Evolutionary conservation across 2,113 vertebrate species (phyloP).

Genomic region (Corydoras sp.): DNA sequence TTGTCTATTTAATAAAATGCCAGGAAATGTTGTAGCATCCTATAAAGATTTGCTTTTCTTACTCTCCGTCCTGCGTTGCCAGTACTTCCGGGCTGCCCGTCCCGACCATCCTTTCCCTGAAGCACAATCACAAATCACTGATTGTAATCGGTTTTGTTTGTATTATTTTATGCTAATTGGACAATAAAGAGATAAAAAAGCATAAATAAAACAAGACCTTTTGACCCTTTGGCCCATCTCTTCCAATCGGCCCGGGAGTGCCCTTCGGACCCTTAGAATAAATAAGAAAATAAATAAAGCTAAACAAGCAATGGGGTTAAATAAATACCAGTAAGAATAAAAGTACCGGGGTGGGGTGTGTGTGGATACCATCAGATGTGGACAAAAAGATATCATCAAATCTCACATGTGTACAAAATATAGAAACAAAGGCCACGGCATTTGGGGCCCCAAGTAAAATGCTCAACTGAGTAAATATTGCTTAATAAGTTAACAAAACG

Average conservation of each 20-base stretch:
- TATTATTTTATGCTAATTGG: not conserved
- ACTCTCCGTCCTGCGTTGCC: conserved; percentile 67
- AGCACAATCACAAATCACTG: conserved; percentile 11
- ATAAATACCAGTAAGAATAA: too few relatives aligned
- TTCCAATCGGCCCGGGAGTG: conserved; percentile 55
- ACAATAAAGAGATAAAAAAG: not conserved
- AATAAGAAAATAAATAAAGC: not conserved
- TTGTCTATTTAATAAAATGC: too few relatives aligned
- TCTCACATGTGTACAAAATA: too few relatives aligned
- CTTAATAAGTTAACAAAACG: too few relatives aligned
- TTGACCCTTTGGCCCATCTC: conserved; percentile 63
- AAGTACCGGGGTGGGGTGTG: too few relatives aligned
- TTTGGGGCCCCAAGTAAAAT: too few relatives aligned
- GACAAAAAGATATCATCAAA: too few relatives aligned
- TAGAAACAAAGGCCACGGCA: too few relatives aligned
- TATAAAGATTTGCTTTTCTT: conserved; percentile 12
- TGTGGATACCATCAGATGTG: too few relatives aligned
- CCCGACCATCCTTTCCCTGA: conserved; percentile 60
- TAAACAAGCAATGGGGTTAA: too few relatives aligned
- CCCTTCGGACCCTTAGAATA: conserved; percentile 63
- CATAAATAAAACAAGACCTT: conserved; percentile 63
- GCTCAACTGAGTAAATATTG: too few relatives aligned
- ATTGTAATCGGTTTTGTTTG: not conserved
- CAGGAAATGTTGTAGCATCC: too few relatives aligned
- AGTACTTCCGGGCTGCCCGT: conserved; percentile 55